Percentiles rank a stretch among this genome's conserved stretches.
Conservation (phyloP, 53 echinoderm and acorn worm genomes). For the Paracentrotus lividus region DNA sequence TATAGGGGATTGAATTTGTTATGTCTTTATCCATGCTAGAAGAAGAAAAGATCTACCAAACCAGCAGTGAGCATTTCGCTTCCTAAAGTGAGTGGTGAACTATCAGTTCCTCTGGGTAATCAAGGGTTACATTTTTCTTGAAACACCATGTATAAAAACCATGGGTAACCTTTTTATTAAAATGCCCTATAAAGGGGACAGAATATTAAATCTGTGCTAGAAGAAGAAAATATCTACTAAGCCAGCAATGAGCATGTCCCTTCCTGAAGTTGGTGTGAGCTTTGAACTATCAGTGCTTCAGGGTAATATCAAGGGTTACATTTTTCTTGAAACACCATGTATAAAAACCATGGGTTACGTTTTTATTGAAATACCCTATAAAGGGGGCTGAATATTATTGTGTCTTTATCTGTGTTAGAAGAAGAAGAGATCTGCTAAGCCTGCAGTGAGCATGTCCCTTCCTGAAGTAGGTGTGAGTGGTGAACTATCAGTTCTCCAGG, state of each 20-base stretch:
- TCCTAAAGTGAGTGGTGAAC: conserved; percentile 82
- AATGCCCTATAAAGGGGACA: no score
- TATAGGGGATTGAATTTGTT: no score
- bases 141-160: no score
- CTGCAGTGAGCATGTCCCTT: conserved; percentile 77
- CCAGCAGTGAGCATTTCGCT: conserved; percentile 79
- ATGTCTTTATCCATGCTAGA: background rate
- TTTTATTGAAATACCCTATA: no score
- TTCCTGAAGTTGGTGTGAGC: conserved; percentile 86
- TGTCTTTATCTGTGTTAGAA: background rate
- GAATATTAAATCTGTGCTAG: background rate
- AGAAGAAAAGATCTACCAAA: conserved; percentile 66
- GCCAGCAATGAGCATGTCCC: conserved; percentile 76
- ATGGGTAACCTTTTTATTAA: no score
- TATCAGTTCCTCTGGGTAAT: conserved; percentile 84
- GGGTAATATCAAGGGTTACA: conserved; percentile 83
- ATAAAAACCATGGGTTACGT: no score
- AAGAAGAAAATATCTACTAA: conserved; percentile 63
- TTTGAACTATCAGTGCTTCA: conserved; percentile 83
- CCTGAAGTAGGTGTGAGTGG: conserved; percentile 87
- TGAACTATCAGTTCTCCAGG: conserved; percentile 86
- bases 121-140: no score
- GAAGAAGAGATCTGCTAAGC: conserved; percentile 66
- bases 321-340: no score
- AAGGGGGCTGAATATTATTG: no score